These are phyloP conservation scores for Seriola quinqueradiata DNA, from an alignment of 2,113 vertebrate genomes.

Conservation along the genomic window DNA sequence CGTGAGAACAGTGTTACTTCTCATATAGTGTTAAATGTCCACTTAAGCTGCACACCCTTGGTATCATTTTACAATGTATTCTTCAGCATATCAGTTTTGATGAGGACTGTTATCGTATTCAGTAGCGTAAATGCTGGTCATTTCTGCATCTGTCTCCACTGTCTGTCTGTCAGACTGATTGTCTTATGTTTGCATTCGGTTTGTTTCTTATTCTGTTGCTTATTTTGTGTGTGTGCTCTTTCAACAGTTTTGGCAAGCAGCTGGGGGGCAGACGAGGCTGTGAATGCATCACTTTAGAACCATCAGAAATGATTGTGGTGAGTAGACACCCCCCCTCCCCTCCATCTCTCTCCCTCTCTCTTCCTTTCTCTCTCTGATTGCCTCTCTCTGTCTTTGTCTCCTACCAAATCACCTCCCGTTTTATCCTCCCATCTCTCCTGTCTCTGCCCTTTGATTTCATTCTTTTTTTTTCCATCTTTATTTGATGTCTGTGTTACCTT, in stretches of 20 bases:
- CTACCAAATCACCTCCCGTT: slow-evolving; percentile 3
- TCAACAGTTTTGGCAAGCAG: slow-evolving; percentile 95
- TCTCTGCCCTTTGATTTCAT: slow-evolving; percentile 56
- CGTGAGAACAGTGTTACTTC: neutral
- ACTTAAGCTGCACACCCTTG: neutral
- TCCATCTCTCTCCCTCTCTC: neutral
- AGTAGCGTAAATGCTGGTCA: neutral
- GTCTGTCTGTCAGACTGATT: neutral
- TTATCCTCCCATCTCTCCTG: slow-evolving; percentile 14
- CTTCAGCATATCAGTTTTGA: neutral
- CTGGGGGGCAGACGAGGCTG: slow-evolving; percentile 96
- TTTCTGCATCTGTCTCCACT: slow-evolving; percentile 11
- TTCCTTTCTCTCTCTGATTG: neutral
- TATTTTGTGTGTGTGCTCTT: slow-evolving; percentile 23
- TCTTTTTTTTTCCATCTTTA: slow-evolving; percentile 23
- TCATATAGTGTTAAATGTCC: neutral
- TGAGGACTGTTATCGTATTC: neutral
- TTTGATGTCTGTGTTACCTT: slow-evolving; percentile 60
- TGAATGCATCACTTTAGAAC: slow-evolving; percentile 96
- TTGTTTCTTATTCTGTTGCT: slow-evolving; percentile 37
- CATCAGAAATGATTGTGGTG: slow-evolving; percentile 99
- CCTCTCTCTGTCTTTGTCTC: slow-evolving; percentile 34
- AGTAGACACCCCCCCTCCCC: slow-evolving; percentile 64
- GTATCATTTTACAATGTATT: neutral
- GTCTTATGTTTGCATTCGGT: slow-evolving; percentile 11